phyloP scores from a whole-genome alignment of 2,888 invertebrate species.

The Anoplius nigerrimus region DNA sequence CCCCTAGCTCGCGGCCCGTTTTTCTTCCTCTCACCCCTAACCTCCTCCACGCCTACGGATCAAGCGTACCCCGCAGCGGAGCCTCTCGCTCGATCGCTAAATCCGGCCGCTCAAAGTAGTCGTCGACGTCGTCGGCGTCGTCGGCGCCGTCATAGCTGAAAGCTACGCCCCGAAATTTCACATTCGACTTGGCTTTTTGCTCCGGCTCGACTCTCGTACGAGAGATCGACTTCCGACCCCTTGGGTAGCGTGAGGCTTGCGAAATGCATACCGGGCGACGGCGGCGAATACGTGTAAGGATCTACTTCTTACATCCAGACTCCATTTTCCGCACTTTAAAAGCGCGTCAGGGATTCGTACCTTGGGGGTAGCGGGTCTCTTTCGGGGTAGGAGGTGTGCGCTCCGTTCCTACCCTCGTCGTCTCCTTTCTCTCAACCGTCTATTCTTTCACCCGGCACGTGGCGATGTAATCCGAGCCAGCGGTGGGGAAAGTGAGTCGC shows the following conservation, averaged over 20 bases:
- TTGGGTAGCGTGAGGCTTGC: slow-evolving; percentile 53
- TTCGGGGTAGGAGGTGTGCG: not conserved
- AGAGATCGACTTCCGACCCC: slow-evolving; percentile 4
- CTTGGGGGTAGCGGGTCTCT: too few species aligned
- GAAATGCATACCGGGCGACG: slow-evolving; percentile 40
- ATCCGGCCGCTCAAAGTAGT: slow-evolving; percentile 36
- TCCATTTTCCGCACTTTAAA: slow-evolving; percentile 36
- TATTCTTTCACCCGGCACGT: not conserved
- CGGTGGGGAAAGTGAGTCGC: too few species aligned
- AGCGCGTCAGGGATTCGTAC: slow-evolving; percentile 31
- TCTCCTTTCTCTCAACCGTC: not conserved
- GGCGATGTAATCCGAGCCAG: too few species aligned
- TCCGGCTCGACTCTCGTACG: slow-evolving; percentile 36
- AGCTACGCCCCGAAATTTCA: slow-evolving; percentile 46
- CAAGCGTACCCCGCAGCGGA: slow-evolving; percentile 48
- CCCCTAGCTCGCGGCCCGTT: slow-evolving; percentile 9
- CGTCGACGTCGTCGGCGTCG: slow-evolving; percentile 5
- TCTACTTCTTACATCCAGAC: slow-evolving; percentile 46
- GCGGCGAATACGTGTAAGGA: slow-evolving; percentile 39
- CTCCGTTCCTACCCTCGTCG: not conserved
- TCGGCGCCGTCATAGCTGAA: not conserved
- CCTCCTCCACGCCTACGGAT: slow-evolving; percentile 47
- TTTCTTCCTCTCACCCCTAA: slow-evolving; percentile 13
- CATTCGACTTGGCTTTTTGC: slow-evolving; percentile 61
- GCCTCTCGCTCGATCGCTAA: slow-evolving; percentile 51